phyloP scores from a whole-genome alignment of 2,113 vertebrate species.

The Petromus typicus region DNA sequence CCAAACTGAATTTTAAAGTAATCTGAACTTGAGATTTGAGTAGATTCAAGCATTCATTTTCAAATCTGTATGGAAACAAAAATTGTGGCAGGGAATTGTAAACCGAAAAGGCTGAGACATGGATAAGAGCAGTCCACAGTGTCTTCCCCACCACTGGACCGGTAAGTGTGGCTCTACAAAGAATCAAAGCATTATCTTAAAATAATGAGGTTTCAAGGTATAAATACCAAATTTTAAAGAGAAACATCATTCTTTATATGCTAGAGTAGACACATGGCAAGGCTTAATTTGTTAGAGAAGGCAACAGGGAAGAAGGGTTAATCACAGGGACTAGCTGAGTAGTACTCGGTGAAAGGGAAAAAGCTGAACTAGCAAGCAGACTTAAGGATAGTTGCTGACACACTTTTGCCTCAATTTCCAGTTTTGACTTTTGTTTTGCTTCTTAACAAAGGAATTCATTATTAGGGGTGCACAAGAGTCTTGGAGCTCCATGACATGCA shows the following conservation, averaged over 20 bases:
- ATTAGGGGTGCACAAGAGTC: not conserved
- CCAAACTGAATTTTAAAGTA: not conserved
- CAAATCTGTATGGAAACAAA: not conserved
- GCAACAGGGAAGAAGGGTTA: not conserved
- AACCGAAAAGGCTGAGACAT: not conserved
- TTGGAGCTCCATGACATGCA: not conserved
- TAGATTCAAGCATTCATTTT: not conserved
- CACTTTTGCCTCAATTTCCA: not conserved
- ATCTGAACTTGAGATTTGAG: not conserved
- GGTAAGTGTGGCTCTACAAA: not conserved
- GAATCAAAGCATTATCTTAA: not conserved
- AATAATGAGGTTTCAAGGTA: not conserved
- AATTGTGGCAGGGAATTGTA: not conserved
- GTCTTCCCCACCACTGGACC: not conserved
- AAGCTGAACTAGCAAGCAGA: not conserved
- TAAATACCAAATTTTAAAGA: not conserved
- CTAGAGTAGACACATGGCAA: not conserved
- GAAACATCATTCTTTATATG: not conserved
- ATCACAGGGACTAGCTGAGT: not conserved
- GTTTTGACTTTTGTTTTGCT: not conserved
- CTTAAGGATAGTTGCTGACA: not conserved
- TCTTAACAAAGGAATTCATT: not conserved
- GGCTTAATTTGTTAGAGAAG: not conserved
- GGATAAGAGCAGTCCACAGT: accelerated
- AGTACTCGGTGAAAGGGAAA: not conserved